These are phyloP conservation scores for Agonopterix heracliana DNA, from an alignment of 2,888 invertebrate genomes.

Conservation along the genomic window DNA sequence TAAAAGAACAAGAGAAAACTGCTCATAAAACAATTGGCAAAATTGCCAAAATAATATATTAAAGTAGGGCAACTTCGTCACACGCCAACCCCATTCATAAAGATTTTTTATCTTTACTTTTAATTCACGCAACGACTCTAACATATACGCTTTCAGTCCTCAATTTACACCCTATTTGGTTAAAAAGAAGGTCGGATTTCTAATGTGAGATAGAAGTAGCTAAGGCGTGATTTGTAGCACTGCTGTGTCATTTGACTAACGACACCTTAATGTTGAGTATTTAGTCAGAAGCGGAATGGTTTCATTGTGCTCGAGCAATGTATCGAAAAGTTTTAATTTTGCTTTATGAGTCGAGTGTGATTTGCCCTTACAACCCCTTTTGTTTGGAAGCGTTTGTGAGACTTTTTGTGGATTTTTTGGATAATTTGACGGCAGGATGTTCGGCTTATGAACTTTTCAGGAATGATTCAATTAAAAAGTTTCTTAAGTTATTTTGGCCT, in stretches of 20 bases:
- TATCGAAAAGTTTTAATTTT: conserved; percentile 74
- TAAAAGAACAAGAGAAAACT: conserved; percentile 14
- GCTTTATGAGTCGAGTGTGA: conserved; percentile 63
- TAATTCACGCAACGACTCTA: conserved; percentile 4
- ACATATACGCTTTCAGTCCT: background rate
- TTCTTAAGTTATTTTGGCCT: too few relatives aligned
- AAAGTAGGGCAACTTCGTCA: conserved; percentile 53
- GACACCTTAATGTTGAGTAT: conserved; percentile 70
- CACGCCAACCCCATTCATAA: conserved; percentile 62
- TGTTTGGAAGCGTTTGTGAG: conserved; percentile 6
- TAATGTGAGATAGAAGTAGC: conserved; percentile 1
- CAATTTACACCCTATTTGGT: background rate
- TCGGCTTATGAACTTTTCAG: too few relatives aligned
- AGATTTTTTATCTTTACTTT: conserved; percentile 39
- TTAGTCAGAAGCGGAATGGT: conserved; percentile 62
- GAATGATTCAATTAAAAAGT: too few relatives aligned
- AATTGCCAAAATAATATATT: conserved; percentile 58
- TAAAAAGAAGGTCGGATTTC: conserved; percentile 8
- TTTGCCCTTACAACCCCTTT: conserved; percentile 27
- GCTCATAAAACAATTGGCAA: conserved; percentile 54
- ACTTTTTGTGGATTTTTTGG: conserved; percentile 7
- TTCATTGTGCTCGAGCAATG: conserved; percentile 67
- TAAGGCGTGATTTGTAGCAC: conserved; percentile 22
- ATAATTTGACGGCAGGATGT: too few relatives aligned
- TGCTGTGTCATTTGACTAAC: conserved; percentile 61